These are phyloP conservation scores for Tethea ocularis DNA, from an alignment of 2,888 invertebrate species.

Conservation along the genomic window DNA sequence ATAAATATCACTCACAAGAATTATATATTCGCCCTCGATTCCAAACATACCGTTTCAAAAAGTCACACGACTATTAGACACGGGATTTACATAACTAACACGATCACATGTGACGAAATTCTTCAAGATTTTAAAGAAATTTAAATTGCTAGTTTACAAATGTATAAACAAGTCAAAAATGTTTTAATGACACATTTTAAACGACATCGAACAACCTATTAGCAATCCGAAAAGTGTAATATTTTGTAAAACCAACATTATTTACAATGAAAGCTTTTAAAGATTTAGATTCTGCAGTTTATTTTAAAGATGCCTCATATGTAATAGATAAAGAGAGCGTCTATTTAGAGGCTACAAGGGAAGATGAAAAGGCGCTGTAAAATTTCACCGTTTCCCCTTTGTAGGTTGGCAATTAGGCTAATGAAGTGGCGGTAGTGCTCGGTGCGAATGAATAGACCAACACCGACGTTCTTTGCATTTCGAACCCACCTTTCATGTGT, in stretches of 20 bases:
- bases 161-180: conserved; percentile 6
- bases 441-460: conserved; percentile 72
- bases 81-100: conserved; percentile 3
- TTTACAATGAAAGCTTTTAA: neutral
- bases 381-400: conserved; percentile 77
- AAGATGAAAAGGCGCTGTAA: conserved; percentile 44
- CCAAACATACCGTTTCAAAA: conserved; percentile 1
- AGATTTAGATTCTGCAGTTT: neutral
- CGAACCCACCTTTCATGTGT: conserved; percentile 78
- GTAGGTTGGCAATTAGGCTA: conserved; percentile 79
- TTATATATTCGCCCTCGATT: neutral
- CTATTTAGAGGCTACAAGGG: neutral
- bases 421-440: conserved; percentile 71
- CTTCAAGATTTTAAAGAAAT: neutral
- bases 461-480: conserved; percentile 68
- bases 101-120: neutral
- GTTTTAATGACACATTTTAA: conserved; percentile 1
- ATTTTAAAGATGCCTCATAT: neutral
- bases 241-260: neutral
- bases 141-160: neutral
- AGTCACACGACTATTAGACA: conserved; percentile 3
- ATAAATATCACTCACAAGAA: neutral
- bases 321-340: neutral
- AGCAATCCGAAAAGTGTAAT: neutral
- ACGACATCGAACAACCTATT: neutral